These are phyloP conservation scores for Cydia strobilella DNA, from an alignment of 1,140 invertebrate genomes.

Conservation along the genomic window DNA sequence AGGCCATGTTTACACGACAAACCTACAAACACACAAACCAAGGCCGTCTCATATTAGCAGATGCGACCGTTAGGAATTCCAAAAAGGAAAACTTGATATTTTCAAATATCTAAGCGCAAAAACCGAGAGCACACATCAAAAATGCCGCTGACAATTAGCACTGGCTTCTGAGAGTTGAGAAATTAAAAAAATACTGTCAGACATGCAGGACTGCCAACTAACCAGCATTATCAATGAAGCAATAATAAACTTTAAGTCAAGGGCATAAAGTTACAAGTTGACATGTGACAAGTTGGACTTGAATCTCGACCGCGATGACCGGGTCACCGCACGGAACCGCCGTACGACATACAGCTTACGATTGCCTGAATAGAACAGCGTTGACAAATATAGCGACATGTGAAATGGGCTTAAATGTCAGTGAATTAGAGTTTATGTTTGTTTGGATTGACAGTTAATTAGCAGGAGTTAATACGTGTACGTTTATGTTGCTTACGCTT, in stretches of 20 bases:
- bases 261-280: neutral
- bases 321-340: conserved; percentile 65
- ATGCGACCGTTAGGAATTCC: conserved; percentile 17
- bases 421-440: neutral
- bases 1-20: conserved; percentile 24
- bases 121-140: conserved; percentile 39
- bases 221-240: neutral
- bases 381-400: neutral
- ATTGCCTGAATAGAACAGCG: conserved; percentile 8
- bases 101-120: conserved; percentile 30
- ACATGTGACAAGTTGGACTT: conserved; percentile 24
- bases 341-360: conserved; percentile 34
- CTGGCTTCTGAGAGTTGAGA: conserved; percentile 49
- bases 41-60: conserved; percentile 9
- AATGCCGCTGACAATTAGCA: conserved; percentile 60
- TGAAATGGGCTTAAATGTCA: neutral
- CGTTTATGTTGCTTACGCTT: neutral
- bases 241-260: neutral
- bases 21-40: conserved; percentile 27
- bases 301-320: conserved; percentile 58
- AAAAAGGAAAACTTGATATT: conserved; percentile 23
- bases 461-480: neutral
- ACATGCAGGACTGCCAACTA: neutral
- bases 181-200: conserved; percentile 42
- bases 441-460: neutral